Percentiles rank a stretch among this genome's conserved stretches.
Conservation (phyloP, 2,113 vertebrate genomes). For the Gnathonemus longibarbis region DNA sequence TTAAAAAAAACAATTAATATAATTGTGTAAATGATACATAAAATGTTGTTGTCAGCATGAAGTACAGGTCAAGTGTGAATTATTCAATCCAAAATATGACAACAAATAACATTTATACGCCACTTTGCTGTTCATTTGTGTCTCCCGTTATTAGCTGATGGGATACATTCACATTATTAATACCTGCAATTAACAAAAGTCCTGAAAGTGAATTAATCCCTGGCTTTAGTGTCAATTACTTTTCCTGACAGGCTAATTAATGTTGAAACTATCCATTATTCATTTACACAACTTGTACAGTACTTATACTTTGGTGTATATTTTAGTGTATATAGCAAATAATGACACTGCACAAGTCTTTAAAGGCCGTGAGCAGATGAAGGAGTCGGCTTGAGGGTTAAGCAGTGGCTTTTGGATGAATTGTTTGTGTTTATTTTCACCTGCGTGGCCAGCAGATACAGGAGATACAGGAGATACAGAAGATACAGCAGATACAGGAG, state of each 20-base stretch:
- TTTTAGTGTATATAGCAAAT: not conserved
- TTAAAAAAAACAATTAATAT: not conserved
- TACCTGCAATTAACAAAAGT: constrained; percentile 4
- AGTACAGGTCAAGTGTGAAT: not conserved
- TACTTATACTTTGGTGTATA: not conserved
- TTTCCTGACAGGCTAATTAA: not conserved
- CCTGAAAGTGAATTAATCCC: not conserved
- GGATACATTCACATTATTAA: not conserved
- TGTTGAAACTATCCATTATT: not conserved
- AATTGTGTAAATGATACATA: not conserved
- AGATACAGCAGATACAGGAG: constrained; percentile 19
- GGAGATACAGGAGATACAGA: not conserved
- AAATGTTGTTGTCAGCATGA: not conserved
- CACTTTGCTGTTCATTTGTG: not conserved
- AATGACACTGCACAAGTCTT: not conserved
- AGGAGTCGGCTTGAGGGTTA: constrained; percentile 17
- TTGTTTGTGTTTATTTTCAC: constrained; percentile 34
- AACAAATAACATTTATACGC: not conserved
- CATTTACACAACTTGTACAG: no score
- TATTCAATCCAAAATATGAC: not conserved
- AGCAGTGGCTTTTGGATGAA: constrained; percentile 34
- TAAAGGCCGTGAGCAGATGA: not conserved
- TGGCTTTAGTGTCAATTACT: not conserved
- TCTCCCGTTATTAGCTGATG: not conserved
- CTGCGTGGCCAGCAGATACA: constrained; percentile 17